Percentiles rank a stretch among this genome's conserved stretches.
These are phyloP conservation scores for Drymodes brunneopygia DNA, from an alignment of 2,113 vertebrate genomes.

Conservation along the genomic window DNA sequence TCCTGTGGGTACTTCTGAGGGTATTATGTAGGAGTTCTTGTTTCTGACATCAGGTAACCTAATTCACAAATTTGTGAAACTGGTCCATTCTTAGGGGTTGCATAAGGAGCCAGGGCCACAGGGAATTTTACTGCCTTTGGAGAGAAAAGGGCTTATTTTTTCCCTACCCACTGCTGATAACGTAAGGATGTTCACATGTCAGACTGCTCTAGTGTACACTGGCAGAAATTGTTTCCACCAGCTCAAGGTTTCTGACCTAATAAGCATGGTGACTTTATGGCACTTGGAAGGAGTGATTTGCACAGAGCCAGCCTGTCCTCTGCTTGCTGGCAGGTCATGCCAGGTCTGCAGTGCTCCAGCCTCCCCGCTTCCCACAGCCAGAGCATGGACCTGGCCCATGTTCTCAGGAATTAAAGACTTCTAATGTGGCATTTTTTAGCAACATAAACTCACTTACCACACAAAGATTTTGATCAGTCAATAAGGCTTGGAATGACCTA, in stretches of 20 bases:
- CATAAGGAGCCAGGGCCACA: not conserved
- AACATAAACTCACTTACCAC: not conserved
- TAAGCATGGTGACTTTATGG: not conserved
- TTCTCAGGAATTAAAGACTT: not conserved
- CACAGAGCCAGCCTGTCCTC: not conserved
- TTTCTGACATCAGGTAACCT: not conserved
- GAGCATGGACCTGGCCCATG: not conserved
- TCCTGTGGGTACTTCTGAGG: not conserved
- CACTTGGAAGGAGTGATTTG: not conserved
- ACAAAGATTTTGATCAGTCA: not conserved
- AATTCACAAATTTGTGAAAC: not conserved
- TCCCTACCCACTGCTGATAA: not conserved
- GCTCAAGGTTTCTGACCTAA: not conserved
- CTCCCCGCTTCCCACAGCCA: not conserved
- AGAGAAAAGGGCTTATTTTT: not conserved
- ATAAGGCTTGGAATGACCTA: not conserved
- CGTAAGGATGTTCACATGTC: accelerated
- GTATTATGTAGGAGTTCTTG: not conserved
- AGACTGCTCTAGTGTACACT: not conserved
- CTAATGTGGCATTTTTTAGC: not conserved
- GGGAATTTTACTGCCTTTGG: not conserved
- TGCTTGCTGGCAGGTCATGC: not conserved
- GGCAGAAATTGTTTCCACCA: not conserved
- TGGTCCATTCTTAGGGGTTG: accelerated
- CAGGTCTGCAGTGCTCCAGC: not conserved